These are phyloP conservation scores for Aptenodytes forsteri DNA, from an alignment of 2,113 vertebrate species.

Conservation along the genomic window DNA sequence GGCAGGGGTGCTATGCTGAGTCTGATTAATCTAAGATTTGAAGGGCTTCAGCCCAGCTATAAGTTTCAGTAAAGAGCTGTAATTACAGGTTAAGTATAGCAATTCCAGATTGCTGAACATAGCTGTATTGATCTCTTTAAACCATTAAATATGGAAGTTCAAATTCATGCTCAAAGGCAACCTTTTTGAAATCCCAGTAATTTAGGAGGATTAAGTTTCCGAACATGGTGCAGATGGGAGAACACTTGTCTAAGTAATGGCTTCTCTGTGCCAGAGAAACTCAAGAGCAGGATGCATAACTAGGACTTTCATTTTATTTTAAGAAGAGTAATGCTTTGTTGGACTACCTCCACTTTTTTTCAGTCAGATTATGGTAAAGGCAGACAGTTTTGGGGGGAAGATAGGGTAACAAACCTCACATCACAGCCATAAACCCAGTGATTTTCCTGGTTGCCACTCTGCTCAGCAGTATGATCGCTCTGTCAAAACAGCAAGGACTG, in stretches of 20 bases:
- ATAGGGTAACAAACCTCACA: neutral
- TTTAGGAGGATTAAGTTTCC: neutral
- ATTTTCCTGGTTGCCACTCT: neutral
- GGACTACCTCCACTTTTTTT: neutral
- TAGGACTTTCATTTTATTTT: neutral
- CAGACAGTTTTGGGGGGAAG: neutral
- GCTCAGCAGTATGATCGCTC: neutral
- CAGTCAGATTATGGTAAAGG: neutral
- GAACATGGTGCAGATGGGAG: neutral
- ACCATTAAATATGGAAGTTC: constrained; percentile 54
- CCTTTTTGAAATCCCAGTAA: constrained; percentile 9
- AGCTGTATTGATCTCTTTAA: constrained; percentile 33
- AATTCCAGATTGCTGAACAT: constrained; percentile 16
- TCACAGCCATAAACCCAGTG: neutral
- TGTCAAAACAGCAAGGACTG: neutral
- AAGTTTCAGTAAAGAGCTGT: constrained; percentile 46
- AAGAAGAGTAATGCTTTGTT: neutral
- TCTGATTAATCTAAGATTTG: constrained; percentile 52
- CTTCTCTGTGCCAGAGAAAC: neutral
- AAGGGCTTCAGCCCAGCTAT: constrained; percentile 33
- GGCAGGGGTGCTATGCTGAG: neutral
- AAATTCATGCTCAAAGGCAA: constrained; percentile 23
- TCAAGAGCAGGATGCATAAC: neutral
- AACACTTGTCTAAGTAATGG: neutral
- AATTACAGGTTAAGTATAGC: constrained; percentile 51